Percentiles rank a stretch among this genome's conserved stretches.
Evolutionary conservation across 2,888 invertebrate genomes (phyloP).

Genomic region (Euzetes globulus): DNA sequence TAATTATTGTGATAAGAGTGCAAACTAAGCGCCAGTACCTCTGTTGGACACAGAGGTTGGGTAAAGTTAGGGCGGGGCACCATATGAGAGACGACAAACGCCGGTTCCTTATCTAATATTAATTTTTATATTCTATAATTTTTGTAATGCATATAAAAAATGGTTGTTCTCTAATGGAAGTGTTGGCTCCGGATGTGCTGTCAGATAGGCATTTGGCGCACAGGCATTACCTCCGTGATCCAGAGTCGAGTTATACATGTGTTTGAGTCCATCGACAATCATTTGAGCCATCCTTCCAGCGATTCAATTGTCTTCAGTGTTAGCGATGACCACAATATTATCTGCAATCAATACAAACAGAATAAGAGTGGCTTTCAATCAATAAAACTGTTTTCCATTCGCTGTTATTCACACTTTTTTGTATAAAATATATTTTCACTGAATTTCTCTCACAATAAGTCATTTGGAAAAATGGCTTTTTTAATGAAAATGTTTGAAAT

Average conservation of each 20-base stretch:
- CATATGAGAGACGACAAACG: too few species aligned
- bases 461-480: too few species aligned
- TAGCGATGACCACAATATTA: background rate
- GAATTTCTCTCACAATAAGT: too few species aligned
- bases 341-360: background rate
- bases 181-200: background rate
- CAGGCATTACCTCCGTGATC: conserved; percentile 20
- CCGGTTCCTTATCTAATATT: background rate
- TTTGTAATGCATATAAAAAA: background rate
- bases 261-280: conserved; percentile 6
- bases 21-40: background rate
- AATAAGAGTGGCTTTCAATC: background rate
- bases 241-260: conserved; percentile 8
- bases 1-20: too few species aligned
- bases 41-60: background rate
- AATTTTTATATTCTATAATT: background rate
- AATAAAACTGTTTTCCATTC: background rate
- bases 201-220: background rate
- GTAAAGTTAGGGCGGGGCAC: background rate
- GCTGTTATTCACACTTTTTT: background rate
- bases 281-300: conserved; percentile 10
- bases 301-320: background rate
- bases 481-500: too few species aligned
- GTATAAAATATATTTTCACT: too few species aligned
- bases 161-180: background rate